Conservation (phyloP, 2,113 vertebrate genomes). For the Rhinolophus sinicus region DNA sequence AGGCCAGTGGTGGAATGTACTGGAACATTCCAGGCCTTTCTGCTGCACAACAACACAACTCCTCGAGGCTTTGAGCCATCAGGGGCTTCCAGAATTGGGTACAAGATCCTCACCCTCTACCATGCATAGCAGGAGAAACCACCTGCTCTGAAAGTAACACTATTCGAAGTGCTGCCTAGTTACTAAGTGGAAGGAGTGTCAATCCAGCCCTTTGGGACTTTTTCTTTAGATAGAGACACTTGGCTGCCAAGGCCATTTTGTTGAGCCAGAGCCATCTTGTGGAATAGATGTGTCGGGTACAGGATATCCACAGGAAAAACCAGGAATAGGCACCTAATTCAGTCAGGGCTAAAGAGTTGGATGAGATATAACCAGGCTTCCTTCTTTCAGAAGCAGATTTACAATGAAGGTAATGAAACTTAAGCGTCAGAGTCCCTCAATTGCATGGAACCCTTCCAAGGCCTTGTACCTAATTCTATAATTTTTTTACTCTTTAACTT, state of each 20-base stretch:
- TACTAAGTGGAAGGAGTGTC: neutral
- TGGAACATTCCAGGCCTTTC: conserved; percentile 59
- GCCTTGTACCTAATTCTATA: neutral
- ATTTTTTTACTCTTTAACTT: conserved; percentile 7
- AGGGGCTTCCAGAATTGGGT: conserved; percentile 33
- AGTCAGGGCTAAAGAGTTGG: neutral
- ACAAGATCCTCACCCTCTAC: neutral
- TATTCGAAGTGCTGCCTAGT: neutral
- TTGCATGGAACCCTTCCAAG: neutral
- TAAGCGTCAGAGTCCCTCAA: conserved; percentile 1
- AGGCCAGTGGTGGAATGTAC: conserved; percentile 60
- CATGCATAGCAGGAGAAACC: neutral
- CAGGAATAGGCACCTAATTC: conserved; percentile 58
- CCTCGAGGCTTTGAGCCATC: conserved; percentile 37
- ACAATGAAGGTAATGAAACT: neutral
- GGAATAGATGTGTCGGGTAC: conserved; percentile 35
- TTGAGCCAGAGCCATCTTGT: conserved; percentile 59
- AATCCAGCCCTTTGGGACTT: neutral
- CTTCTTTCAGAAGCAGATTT: conserved; percentile 25
- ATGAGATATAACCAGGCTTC: neutral
- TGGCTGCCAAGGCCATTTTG: conserved; percentile 49
- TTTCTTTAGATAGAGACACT: conserved; percentile 41
- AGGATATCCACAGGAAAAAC: conserved; percentile 73
- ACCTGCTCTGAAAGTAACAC: neutral
- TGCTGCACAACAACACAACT: neutral